Evolutionary conservation across 2,113 vertebrate species (phyloP), one percentile per base, ranked within the genome.

Genomic region (Morphnarchus princeps): DNA sequence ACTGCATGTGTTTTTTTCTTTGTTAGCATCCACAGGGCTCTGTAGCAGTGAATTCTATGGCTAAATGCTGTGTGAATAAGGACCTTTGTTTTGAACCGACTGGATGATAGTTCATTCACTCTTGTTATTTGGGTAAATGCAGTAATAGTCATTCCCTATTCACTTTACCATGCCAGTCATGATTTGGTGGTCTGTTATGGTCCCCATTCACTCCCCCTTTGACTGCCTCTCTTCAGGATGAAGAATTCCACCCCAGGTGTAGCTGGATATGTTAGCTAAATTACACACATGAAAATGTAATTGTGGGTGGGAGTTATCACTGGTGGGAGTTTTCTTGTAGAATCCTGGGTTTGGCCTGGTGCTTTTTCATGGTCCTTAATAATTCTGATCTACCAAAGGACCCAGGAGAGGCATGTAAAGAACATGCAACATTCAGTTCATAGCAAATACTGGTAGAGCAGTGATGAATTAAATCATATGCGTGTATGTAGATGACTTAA

Each of bases 381-480:
- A 10, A 5, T 29, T 24, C 8, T 40, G 34, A 54, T 80, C 20
- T 40, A 5, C 28, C 28, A 29, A 17, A 29, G 52, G 52, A 54
- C 28, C 28, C 52, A 54, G 9, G 28, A 54, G 52, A 54, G 52
- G 52, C 52, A 31, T 7, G 52, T 54, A 54, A 31, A 54, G 52
- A 54, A 54, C 28, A 31, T 6, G 29, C 9, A 54, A 54, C 52
- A 17, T 54, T 54, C 16, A 31, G 52, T 11, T 69, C 3, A 3
- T 59, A 16, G 6, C 38, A 31, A 11, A 1, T 36, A 10, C 11
- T n/a, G 36, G 6, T 50, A 31, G 32, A 78, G 13, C 6, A 55
- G 19, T 0, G 1, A 25, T 84, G 69, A 82, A 25, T 61, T 61
- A 43, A 70, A 28, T 73, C 8, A 6, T 2, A 0, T 7, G 7